Percentiles rank a stretch among this genome's conserved stretches.
These are phyloP conservation scores for Xiphydria camelus DNA, from an alignment of 2,888 invertebrate species.

Conservation along the genomic window DNA sequence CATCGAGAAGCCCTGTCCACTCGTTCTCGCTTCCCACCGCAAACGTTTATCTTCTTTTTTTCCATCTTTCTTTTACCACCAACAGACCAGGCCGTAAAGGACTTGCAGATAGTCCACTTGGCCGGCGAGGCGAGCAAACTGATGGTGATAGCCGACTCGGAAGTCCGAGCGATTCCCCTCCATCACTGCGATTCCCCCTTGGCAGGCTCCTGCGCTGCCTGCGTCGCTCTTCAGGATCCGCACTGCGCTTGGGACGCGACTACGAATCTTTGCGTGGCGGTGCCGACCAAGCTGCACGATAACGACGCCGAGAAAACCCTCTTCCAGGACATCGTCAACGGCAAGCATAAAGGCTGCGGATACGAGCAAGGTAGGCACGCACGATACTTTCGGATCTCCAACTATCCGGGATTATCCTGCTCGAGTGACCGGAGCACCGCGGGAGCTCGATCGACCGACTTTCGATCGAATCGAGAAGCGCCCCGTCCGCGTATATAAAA, in stretches of 20 bases:
- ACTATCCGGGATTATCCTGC: too few species aligned
- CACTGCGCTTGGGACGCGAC: constrained; percentile 94
- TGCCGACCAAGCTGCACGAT: constrained; percentile 63
- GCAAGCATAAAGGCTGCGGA: constrained; percentile 66
- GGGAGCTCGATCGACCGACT: too few species aligned
- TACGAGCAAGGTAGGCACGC: constrained; percentile 51
- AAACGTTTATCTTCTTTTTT: too few species aligned
- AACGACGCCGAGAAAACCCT: constrained; percentile 65
- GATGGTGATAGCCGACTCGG: constrained; percentile 85
- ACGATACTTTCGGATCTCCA: too few species aligned
- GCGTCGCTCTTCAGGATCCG: constrained; percentile 92
- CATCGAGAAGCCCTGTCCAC: too few species aligned
- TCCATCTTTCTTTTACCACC: too few species aligned
- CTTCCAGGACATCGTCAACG: constrained; percentile 74
- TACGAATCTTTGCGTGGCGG: constrained; percentile 61
- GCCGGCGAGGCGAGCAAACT: constrained; percentile 78
- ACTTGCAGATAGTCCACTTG: constrained; percentile 68
- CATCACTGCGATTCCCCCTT: constrained; percentile 71
- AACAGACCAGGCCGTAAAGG: constrained; percentile 65
- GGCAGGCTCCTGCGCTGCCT: constrained; percentile 69
- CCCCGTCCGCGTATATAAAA: too few species aligned
- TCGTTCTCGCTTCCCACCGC: too few species aligned
- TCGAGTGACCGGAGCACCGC: too few species aligned
- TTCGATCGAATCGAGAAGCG: too few species aligned
- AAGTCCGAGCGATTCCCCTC: constrained; percentile 81